Base-by-base conservation (phyloP, 2,888 invertebrate species). In the Scrobipalpa atriplicella region DNA sequence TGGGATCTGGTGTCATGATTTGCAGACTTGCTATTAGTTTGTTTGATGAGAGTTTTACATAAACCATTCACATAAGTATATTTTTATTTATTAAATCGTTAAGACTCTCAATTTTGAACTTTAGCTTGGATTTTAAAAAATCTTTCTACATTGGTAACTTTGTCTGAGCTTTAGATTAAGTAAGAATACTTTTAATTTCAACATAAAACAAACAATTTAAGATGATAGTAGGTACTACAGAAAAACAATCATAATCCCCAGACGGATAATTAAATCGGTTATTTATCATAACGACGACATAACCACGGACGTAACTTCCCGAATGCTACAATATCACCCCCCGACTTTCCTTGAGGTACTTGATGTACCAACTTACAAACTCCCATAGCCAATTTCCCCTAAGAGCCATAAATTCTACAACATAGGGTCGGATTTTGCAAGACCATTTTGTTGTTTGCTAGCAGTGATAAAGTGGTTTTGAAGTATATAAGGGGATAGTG, bases 401-500 rank as follows among this genome's bases (percentile, higher is more conserved):
- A 80, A 75, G 10, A 0, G 0, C 1, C 0, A 0, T 0, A 0
- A 0, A 2, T 8, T 16, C 16, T 16, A 0, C 16, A n/a, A 0
- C 0, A 64, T 75, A 83, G 52, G 64, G 73, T 65, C 64, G 29
- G 74, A 54, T 70, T 69, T 79, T 0, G 0, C 9, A 7, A 7
- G 16, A 7, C 8, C 38, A 18, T 8, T 36, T 13, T 36, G 5
- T 63, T 9, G 6, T 41, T 3, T 19, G 41, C 11, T 13, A 65
- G 47, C 65, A 60, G 38, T 56, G 10, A 47, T 58, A 71, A 69
- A 61, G 70, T 72, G 71, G 73, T 69, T 63, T 65, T 66, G 68
- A 70, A 77, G 80, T 85, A 85, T 79, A 85, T 86, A 86, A 89
- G 85, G 87, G 86, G 86, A 86, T 86, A 89, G 86, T 90, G 90